Base-by-base conservation (phyloP, 1,140 invertebrate genomes). In the Pteromalus puparum region DNA sequence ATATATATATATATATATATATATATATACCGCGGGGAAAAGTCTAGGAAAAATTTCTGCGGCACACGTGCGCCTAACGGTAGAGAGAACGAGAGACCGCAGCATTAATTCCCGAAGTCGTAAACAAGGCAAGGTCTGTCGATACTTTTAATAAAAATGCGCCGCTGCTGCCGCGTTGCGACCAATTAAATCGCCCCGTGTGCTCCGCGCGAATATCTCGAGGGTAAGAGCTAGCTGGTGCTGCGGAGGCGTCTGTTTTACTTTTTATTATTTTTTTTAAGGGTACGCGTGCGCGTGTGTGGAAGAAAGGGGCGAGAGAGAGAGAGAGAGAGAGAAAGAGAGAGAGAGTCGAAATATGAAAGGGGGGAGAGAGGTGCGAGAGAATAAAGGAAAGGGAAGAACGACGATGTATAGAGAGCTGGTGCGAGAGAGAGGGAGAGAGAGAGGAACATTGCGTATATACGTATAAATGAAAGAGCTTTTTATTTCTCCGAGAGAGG, bases 91-190 rank as follows among this genome's bases (percentile, higher is more conserved):
- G 67, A 80, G 48, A n/a, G 86, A n/a, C 34, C 78, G 42, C 70
- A 48, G 86, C 89, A 91, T 91, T 91, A 91, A 92, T 92, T 92
- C 87, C 89, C 88, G 86, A 88, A 90, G 88, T 91, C 91, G 89
- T 92, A 92, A 92, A 92, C 90, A 92, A 90, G 89, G 87, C 82
- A 84, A 84, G 82, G 21, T 86, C 90, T 92, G 91, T 92, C 91
- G 90, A 92, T 93, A 92, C 90, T 93, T 92, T 93, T 92, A 92
- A 92, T 93, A 92, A 92, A 93, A 92, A 90, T 85, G 65, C 67
- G 21, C 30, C 18, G 9, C 9, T 9, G 9, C 7, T 0, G 4
- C 30, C 30, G 30, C 30, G 18, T 21, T 30, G 89, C 91, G 87
- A 89, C 89, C 91, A 91, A 92, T 92, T 92, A 92, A 92, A 92